Evolutionary conservation across 1,140 invertebrate genomes (phyloP).

Genomic region (Ericerus pela): DNA sequence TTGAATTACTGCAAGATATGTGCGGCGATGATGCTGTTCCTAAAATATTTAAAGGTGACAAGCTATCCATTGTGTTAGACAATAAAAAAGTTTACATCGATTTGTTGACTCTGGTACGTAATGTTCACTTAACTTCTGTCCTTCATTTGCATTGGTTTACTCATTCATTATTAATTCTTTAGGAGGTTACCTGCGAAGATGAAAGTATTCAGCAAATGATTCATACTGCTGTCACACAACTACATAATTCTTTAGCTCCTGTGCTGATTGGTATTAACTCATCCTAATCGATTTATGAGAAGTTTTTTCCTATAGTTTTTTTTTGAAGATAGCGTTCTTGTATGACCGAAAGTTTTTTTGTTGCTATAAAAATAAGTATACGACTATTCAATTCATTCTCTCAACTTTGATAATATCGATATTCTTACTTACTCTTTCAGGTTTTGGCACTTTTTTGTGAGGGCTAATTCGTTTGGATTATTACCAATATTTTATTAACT

Average conservation of each 20-base stretch:
- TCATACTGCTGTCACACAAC: constrained; percentile 65
- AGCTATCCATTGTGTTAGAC: constrained; percentile 69
- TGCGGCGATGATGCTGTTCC: constrained; percentile 90
- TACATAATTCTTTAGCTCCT: constrained; percentile 71
- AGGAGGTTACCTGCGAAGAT: constrained; percentile 66
- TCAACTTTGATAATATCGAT: no score
- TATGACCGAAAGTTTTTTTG: no score
- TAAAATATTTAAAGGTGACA: constrained; percentile 84
- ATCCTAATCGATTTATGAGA: no score
- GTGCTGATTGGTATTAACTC: constrained; percentile 27
- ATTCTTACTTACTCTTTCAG: no score
- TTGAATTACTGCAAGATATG: constrained; percentile 87
- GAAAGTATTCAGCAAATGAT: constrained; percentile 68
- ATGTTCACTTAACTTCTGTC: background rate
- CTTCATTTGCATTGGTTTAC: background rate
- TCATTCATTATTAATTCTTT: constrained; percentile 32
- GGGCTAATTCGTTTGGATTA: no score
- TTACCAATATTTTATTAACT: no score
- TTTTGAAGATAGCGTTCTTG: no score
- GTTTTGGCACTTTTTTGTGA: no score
- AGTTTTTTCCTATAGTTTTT: no score
- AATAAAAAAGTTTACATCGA: constrained; percentile 75
- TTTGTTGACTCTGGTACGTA: constrained; percentile 53
- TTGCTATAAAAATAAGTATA: no score
- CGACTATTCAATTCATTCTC: no score